phyloP scores from a whole-genome alignment of 2,797 vertebrate species.

The Schizothorax lantsangensis region DNA sequence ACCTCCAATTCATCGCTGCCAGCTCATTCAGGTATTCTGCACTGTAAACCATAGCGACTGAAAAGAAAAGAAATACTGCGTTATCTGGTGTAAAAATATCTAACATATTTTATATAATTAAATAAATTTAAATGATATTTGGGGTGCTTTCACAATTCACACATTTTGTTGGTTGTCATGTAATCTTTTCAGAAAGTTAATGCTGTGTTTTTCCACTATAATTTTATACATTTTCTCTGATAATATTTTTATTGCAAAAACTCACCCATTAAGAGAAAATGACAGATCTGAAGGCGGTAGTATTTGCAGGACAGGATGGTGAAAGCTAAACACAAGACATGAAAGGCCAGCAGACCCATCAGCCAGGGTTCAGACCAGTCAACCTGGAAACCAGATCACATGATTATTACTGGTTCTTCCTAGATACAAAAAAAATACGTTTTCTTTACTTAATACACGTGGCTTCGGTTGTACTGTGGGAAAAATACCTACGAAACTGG shows the following conservation, averaged over 20 bases:
- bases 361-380: slow-evolving; percentile 97
- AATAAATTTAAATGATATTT: neutral
- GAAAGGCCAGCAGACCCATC: slow-evolving; percentile 82
- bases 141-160: neutral
- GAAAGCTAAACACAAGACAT: slow-evolving; percentile 83
- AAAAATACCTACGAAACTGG: neutral
- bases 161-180: neutral
- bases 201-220: neutral
- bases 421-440: neutral
- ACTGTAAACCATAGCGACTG: slow-evolving; percentile 87
- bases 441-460: neutral
- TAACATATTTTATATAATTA: neutral
- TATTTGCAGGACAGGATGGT: slow-evolving; percentile 83
- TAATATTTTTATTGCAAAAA: slow-evolving; percentile 30
- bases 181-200: neutral
- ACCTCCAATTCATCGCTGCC: slow-evolving; percentile 96
- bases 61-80: slow-evolving; percentile 69
- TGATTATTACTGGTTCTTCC: neutral
- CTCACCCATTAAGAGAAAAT: slow-evolving; percentile 91
- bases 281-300: slow-evolving; percentile 86
- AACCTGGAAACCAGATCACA: slow-evolving; percentile 69
- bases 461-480: neutral
- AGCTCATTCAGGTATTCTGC: slow-evolving; percentile 95
- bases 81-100: neutral
- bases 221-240: neutral